Base-by-base conservation (phyloP, 2,888 invertebrate species). In the Philonicus albiceps region DNA sequence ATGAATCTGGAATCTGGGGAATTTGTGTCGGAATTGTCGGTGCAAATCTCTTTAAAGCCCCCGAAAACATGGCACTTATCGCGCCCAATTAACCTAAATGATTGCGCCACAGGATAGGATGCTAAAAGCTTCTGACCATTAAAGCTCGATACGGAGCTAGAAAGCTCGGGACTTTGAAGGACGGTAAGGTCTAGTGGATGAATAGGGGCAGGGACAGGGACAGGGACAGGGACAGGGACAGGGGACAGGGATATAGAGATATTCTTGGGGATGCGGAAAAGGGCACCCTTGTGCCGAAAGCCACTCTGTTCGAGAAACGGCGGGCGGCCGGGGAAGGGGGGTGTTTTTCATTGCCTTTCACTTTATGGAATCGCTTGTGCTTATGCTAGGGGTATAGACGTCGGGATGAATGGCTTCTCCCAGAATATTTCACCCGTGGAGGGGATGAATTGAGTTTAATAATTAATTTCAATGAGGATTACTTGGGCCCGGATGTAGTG, bases 381-480 rank as follows among this genome's bases (percentile, higher is more conserved):
- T 80, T 80, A 80, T 83, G 64, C 13, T 13, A n/a, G 13, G 27
- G 27, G 64, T 37, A 83, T 55, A 27, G 37, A 83, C 34, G 72
- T 30, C 34, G 83, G 40, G 72, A 80, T 83, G 83, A 64, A 83
- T 83, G 49, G 55, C 30, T 64, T 31, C 64, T 72, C 64, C 64
- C 40, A 6, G 64, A 64, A 72, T 53, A 80, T 53, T 53, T 8
- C 83, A 40, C 64, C 49, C 40, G 37, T 34, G 8, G 34, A 40
- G 43, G 53, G 74, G 73, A 85, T 86, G 86, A 76, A 86, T 76
- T 86, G 86, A 55, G 55, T 86, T 86, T 86, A 86, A 86, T 86
- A 86, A 86, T 86, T 86, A 86, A 86, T 76, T 86, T 76, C 76
- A 55, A 86, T 86, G 86, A 86, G 86, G 53, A 86, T 78, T 76